Evolutionary conservation across 1,140 invertebrate species (phyloP), one percentile per base, ranked within the genome.

Genomic region (Steinernema feltiae): DNA sequence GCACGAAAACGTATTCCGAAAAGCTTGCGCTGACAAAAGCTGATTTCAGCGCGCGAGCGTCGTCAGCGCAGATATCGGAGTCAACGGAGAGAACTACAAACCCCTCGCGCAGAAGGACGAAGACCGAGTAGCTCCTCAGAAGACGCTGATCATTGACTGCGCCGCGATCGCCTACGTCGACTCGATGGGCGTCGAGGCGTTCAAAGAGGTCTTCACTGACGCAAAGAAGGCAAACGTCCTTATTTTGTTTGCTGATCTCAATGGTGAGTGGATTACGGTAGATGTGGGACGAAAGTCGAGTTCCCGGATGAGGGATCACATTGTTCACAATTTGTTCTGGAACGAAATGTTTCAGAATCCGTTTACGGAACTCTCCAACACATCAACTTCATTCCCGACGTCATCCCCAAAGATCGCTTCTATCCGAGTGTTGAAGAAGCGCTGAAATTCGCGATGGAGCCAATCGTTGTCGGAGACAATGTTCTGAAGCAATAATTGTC

Each of bases 161-260:
- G 30, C 48, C 3, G 72, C 79, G 18, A 79, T 81, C 46, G 30
- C 71, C 24, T 82, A 79, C 69, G 63, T 77, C 2, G 80, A 81
- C 32, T 30, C 74, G 21, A 81, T 81, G 80, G 80, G 76, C 29
- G 53, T 81, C 12, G 80, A 81, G 32, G 80, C 80, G 24, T 70
- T 81, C 21, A 77, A 32, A 24, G 24, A 73, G 48, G 21, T 74
- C n/a, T 30, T 27, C 48, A 31, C 2, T 24, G 70, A 71, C 30
- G 7, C 70, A 7, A 71, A 71, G 53, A 63, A 63, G 53, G 15
- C 24, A 7, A 27, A 63, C 53, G 53, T 73, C 18, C 48, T 73
- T 48, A 48, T 77, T 15, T 30, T 78, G 15, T 74, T 48, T 53
- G 30, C 30, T 15, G 77, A 78, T 53, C 31, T 76, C 1, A 76